phyloP scores from a whole-genome alignment of 2,797 vertebrate species.

The Morelia viridis region DNA sequence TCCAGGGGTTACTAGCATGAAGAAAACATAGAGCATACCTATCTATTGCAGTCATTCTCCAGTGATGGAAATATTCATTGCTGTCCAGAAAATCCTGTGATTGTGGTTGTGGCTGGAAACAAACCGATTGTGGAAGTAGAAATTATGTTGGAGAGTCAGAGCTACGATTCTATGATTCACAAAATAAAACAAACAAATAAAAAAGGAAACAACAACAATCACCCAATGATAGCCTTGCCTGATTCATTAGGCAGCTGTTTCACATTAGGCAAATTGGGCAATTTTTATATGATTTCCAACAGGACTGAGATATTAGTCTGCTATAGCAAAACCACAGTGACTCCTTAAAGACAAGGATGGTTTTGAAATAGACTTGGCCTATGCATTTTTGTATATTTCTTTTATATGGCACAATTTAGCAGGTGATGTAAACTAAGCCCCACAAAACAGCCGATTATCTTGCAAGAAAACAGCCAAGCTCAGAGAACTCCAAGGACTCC shows the following conservation, averaged over 20 bases:
- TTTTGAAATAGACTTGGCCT: neutral
- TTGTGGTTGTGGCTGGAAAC: conserved; percentile 15
- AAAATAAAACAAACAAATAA: neutral
- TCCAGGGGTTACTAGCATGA: conserved; percentile 1
- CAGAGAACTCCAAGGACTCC: no score
- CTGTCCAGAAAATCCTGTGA: conserved; percentile 38
- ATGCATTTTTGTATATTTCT: neutral
- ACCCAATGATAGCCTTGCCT: neutral
- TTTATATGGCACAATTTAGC: neutral
- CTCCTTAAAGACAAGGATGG: neutral
- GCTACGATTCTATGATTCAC: neutral
- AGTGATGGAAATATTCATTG: conserved; percentile 14
- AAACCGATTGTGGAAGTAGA: conserved; percentile 49
- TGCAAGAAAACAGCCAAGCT: no score
- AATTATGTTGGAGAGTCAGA: conserved; percentile 25
- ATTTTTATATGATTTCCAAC: neutral
- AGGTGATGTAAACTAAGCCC: neutral
- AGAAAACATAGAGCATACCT: conserved; percentile 17
- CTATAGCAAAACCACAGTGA: neutral
- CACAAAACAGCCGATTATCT: neutral
- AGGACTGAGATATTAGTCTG: neutral
- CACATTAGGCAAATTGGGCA: neutral
- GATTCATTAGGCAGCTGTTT: neutral
- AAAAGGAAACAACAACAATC: neutral
- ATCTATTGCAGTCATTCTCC: conserved; percentile 32